phyloP scores from a whole-genome alignment of 2,888 invertebrate species.

The Slavum lentiscoides region DNA sequence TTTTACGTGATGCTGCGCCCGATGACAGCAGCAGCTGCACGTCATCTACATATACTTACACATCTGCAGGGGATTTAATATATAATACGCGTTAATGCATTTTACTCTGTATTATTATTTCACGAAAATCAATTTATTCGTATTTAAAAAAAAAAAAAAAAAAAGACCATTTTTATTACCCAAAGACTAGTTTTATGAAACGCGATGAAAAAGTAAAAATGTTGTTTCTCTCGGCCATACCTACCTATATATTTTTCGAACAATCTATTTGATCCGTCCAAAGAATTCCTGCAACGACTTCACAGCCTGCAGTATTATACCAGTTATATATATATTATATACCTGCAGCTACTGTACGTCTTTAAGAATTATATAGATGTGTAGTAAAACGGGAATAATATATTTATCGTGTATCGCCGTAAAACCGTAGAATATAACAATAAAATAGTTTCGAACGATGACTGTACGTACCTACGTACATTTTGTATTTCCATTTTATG shows the following conservation, averaged over 20 bases:
- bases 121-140: not conserved
- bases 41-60: too few relatives aligned
- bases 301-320: too few relatives aligned
- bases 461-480: not conserved
- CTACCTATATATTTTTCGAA: not conserved
- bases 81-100: too few relatives aligned
- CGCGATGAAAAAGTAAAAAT: not conserved
- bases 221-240: not conserved
- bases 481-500: not conserved
- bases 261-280: not conserved
- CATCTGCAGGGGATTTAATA: too few relatives aligned
- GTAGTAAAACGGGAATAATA: not conserved
- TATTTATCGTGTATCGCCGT: not conserved
- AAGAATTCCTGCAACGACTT: not conserved
- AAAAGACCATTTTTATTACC: too few relatives aligned
- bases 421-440: not conserved
- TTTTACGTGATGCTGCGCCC: too few relatives aligned
- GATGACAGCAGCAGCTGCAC: too few relatives aligned
- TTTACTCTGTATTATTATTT: not conserved
- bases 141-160: not conserved
- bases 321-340: too few relatives aligned
- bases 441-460: slow-evolving; percentile 1
- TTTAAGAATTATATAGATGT: not conserved
- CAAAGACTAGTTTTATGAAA: not conserved
- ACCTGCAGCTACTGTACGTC: not conserved